These are phyloP conservation scores for Timema podura DNA, from an alignment of 2,888 invertebrate genomes.

Conservation along the genomic window DNA sequence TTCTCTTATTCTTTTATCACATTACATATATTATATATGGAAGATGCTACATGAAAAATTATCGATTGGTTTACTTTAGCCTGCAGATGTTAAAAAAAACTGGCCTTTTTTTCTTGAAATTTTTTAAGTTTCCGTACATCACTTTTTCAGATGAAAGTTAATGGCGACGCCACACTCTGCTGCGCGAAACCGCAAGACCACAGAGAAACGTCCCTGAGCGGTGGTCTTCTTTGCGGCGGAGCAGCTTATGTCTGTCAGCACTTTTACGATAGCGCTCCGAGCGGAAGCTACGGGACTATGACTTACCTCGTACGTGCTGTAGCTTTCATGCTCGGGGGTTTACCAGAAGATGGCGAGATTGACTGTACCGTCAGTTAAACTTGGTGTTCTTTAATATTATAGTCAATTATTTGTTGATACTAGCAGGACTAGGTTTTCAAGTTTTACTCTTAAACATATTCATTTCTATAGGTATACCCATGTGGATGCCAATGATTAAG, in stretches of 20 bases:
- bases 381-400: background rate
- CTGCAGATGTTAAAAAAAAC: too few relatives aligned
- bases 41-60: too few relatives aligned
- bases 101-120: too few relatives aligned
- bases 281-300: slow-evolving; percentile 96
- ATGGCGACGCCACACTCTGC: slow-evolving; percentile 90
- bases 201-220: slow-evolving; percentile 55
- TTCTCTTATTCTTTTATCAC: too few relatives aligned
- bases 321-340: slow-evolving; percentile 66
- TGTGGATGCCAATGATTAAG: too few relatives aligned
- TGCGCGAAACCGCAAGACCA: slow-evolving; percentile 75
- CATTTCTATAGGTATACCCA: too few relatives aligned
- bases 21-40: too few relatives aligned
- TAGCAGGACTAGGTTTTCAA: background rate
- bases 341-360: slow-evolving; percentile 72
- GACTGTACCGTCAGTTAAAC: slow-evolving; percentile 61
- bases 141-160: slow-evolving; percentile 65
- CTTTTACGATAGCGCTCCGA: slow-evolving; percentile 97
- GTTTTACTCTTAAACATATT: too few relatives aligned
- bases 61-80: too few relatives aligned
- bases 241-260: slow-evolving; percentile 95
- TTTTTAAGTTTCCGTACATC: background rate
- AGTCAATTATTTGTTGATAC: slow-evolving; percentile 7
- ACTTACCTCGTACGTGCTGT: slow-evolving; percentile 88
- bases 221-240: slow-evolving; percentile 78